Conservation (phyloP, 2,888 invertebrate genomes). For the Nomada ruficornis region DNA sequence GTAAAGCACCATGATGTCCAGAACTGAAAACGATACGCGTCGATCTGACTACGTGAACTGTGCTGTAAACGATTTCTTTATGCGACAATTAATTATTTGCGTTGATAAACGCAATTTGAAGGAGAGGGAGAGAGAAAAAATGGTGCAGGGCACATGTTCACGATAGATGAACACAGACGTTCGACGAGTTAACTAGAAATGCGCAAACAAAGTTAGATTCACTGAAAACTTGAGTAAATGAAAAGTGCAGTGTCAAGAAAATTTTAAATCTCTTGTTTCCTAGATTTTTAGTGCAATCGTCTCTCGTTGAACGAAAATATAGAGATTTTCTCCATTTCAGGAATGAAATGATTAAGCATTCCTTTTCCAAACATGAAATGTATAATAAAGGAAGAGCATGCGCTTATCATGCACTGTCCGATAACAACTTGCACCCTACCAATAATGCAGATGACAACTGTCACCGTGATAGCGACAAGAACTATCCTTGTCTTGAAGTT, state of each 20-base stretch:
- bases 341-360: slow-evolving; percentile 2
- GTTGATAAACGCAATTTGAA: neutral
- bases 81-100: neutral
- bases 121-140: neutral
- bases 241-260: too few relatives aligned
- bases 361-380: neutral
- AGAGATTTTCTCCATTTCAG: neutral
- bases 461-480: slow-evolving; percentile 74
- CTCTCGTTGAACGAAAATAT: neutral
- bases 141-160: neutral
- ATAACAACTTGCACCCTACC: slow-evolving; percentile 70
- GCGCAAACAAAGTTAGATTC: neutral
- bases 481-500: slow-evolving; percentile 78
- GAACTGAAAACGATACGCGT: slow-evolving; percentile 78
- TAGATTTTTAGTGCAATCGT: neutral
- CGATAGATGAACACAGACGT: slow-evolving; percentile 23
- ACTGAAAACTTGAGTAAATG: neutral
- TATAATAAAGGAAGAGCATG: slow-evolving; percentile 15
- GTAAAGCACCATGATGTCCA: slow-evolving; percentile 81
- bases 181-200: slow-evolving; percentile 12
- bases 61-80: neutral
- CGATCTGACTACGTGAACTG: slow-evolving; percentile 21
- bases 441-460: slow-evolving; percentile 77
- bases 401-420: slow-evolving; percentile 36
- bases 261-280: neutral